A percentile compares a stretch with the other conserved stretches of the same genome.
phyloP scores from a whole-genome alignment of 2,797 vertebrate species.

The Agapornis canus region DNA sequence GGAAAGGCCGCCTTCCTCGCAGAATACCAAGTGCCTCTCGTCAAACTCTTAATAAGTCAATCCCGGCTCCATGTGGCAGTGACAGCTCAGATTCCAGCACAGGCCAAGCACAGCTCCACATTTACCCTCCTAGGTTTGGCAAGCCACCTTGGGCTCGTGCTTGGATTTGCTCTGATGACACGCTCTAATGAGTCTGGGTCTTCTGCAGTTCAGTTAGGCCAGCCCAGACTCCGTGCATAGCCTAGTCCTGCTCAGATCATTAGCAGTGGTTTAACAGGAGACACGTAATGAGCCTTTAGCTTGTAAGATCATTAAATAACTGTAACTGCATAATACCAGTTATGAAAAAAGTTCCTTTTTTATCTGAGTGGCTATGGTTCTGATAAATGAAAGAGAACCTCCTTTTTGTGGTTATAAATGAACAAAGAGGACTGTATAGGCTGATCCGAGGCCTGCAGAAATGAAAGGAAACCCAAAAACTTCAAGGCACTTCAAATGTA shows the following conservation, averaged over 20 bases:
- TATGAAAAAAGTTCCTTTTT: not conserved
- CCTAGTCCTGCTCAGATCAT: not conserved
- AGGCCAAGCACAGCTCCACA: not conserved
- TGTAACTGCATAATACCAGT: not conserved
- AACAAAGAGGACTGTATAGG: constrained; percentile 27
- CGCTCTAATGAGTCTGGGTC: accelerated
- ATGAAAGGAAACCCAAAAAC: constrained; percentile 46
- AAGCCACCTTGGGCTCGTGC: not conserved
- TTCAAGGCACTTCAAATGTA: constrained; percentile 53
- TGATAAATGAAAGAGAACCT: constrained; percentile 45
- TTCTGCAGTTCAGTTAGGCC: not conserved
- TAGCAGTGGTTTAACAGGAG: not conserved
- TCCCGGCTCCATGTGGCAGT: constrained; percentile 56
- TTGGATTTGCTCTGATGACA: not conserved
- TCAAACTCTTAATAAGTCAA: constrained; percentile 66
- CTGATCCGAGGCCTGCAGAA: constrained; percentile 9
- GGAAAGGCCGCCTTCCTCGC: constrained; percentile 8
- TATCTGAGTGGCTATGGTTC: not conserved
- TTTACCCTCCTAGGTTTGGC: not conserved
- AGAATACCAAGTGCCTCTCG: constrained; percentile 43
- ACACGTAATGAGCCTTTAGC: not conserved
- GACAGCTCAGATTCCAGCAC: constrained; percentile 74
- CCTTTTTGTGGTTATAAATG: constrained; percentile 49
- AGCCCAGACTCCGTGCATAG: not conserved
- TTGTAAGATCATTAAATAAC: constrained; percentile 15